These are phyloP conservation scores for Xyliphius kryptos DNA, from an alignment of 2,113 vertebrate species.

Conservation along the genomic window DNA sequence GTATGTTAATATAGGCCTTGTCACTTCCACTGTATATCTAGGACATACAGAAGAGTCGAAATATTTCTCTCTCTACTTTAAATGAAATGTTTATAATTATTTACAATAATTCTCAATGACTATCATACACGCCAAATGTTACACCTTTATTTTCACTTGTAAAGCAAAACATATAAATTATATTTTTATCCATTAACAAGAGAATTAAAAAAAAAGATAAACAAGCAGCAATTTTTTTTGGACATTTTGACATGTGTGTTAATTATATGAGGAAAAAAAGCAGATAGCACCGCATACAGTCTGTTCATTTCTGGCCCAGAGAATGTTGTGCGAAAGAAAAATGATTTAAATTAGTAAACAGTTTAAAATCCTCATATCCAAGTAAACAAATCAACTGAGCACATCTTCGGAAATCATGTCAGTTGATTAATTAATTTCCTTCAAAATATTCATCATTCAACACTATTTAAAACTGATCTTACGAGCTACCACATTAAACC, in stretches of 20 bases:
- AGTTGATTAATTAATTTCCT: not conserved
- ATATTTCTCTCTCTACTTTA: too few relatives aligned
- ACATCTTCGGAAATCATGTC: constrained; percentile 3
- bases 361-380: not conserved
- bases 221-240: constrained; percentile 40
- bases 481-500: too few relatives aligned
- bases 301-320: not conserved
- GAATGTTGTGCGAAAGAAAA: not conserved
- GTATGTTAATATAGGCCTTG: too few relatives aligned
- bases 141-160: constrained; percentile 50
- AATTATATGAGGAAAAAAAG: constrained; percentile 25
- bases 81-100: not conserved
- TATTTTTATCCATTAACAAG: constrained; percentile 54
- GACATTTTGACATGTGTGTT: constrained; percentile 37
- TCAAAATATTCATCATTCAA: not conserved
- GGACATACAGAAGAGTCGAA: too few relatives aligned
- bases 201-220: constrained; percentile 41
- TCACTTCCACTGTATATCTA: too few relatives aligned
- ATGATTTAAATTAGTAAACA: constrained; percentile 2
- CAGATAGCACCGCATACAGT: constrained; percentile 5
- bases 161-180: constrained; percentile 52
- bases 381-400: not conserved
- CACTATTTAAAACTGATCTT: too few relatives aligned
- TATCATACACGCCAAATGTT: not conserved
- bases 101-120: not conserved